Evolutionary conservation across 2,113 vertebrate genomes (phyloP).

Genomic region (Podilymbus podiceps): DNA sequence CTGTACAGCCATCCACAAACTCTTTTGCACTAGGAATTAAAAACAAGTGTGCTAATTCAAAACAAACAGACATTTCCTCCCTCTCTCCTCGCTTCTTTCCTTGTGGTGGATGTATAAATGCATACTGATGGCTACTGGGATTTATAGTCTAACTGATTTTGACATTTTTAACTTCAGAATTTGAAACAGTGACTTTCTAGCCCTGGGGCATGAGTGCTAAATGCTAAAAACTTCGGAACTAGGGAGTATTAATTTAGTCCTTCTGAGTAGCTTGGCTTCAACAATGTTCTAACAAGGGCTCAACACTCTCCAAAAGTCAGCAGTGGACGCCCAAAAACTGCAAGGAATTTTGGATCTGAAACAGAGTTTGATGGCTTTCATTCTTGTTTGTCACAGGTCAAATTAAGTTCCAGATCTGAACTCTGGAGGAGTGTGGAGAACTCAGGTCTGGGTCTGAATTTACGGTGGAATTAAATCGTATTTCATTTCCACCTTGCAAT

Average conservation of each 20-base stretch:
- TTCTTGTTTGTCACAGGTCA: constrained; percentile 2
- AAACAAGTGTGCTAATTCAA: neutral
- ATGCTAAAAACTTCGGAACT: constrained; percentile 20
- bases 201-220: constrained; percentile 9
- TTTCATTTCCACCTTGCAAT: neutral
- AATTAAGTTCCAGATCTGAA: neutral
- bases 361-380: neutral
- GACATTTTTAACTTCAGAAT: constrained; percentile 60
- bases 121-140: constrained; percentile 7
- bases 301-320: neutral
- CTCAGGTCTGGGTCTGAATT: neutral
- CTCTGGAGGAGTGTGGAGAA: neutral
- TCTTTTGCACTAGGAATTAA: neutral
- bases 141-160: constrained; percentile 45
- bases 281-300: neutral
- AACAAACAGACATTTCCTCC: neutral
- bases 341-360: constrained; percentile 26
- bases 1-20: neutral
- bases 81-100: neutral
- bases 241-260: constrained; percentile 32
- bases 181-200: constrained; percentile 42
- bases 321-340: constrained; percentile 20
- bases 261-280: constrained; percentile 33
- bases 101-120: constrained; percentile 29
- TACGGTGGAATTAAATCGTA: accelerated